Evolutionary conservation across 2,797 vertebrate species (phyloP), one percentile per base, ranked within the genome.

Genomic region (Xenops minutus): DNA sequence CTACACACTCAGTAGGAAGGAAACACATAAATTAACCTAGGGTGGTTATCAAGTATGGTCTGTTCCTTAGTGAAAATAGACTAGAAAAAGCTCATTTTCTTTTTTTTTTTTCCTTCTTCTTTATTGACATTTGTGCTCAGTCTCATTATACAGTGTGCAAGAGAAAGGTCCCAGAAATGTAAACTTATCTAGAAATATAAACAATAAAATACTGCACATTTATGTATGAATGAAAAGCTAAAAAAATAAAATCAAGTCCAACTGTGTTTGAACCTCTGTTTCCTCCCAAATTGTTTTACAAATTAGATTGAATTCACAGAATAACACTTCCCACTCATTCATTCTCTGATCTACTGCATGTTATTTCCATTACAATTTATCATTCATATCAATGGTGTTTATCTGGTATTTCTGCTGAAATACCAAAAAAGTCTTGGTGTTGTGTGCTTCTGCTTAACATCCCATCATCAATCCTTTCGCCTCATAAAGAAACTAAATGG

Each of bases 391-490:
- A 76, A 2, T 16, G 10, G 72, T 11, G 4, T 48, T 84, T 83
- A 36, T n/a, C 39, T 39, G 23, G 10, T 36, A 62, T 88, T 90
- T 90, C 52, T 83, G 27, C 29, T 82, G 75, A 91, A 82, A 83
- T 54, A 85, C 12, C 15, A 78, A 75, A 58, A 51, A 69, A 29
- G 1, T 10, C 2, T 49, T 80, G 43, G 9, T 64, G 14, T 4
- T 75, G 7, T 80, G 44, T 34, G 46, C 14, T 44, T 59, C 54
- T 88, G 6, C 21, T 79, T 71, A 85, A 15, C 30, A 59, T 48
- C 12, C 29, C 9, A 16, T 41, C 39, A 76, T 80, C 49, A 74
- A 36, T 56, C 9, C 29, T 88, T 91, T 83, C 30, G 61, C 20
- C 9, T 72, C 20, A 34, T 56, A 64, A 84, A 59, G 37, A 77